These are phyloP conservation scores for Cerastis leucographa DNA, from an alignment of 2,888 invertebrate species.

Conservation along the genomic window DNA sequence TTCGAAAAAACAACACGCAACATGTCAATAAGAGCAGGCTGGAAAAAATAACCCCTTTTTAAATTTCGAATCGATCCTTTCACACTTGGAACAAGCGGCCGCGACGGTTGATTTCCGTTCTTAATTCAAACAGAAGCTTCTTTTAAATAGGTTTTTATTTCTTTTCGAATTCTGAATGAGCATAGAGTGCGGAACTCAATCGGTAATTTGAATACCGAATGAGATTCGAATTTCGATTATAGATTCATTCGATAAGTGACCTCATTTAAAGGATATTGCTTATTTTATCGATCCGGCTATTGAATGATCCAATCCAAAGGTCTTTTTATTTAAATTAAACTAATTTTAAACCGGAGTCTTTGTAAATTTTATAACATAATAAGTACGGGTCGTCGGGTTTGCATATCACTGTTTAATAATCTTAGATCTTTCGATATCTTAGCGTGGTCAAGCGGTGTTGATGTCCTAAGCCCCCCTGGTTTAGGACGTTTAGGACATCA, in stretches of 20 bases:
- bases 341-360: constrained; percentile 63
- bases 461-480: no score
- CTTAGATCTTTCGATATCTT: constrained; percentile 70
- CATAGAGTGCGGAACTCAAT: constrained; percentile 83
- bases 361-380: constrained; percentile 64
- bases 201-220: constrained; percentile 86
- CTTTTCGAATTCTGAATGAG: constrained; percentile 79
- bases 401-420: constrained; percentile 69
- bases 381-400: constrained; percentile 57
- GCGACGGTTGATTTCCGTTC: constrained; percentile 90
- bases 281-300: constrained; percentile 85
- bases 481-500: constrained; percentile 50
- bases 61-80: constrained; percentile 88
- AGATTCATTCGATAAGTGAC: constrained; percentile 90
- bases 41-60: constrained; percentile 83
- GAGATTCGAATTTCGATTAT: constrained; percentile 88
- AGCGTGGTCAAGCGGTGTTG: constrained; percentile 48
- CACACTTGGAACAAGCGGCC: constrained; percentile 88
- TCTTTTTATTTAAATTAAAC: constrained; percentile 65
- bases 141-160: constrained; percentile 84
- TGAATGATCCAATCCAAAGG: constrained; percentile 82
- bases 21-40: constrained; percentile 84
- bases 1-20: constrained; percentile 78
- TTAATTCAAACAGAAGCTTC: constrained; percentile 87
- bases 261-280: constrained; percentile 89